phyloP scores from a whole-genome alignment of 2,113 vertebrate genomes.

The Emydura subglobosa region DNA sequence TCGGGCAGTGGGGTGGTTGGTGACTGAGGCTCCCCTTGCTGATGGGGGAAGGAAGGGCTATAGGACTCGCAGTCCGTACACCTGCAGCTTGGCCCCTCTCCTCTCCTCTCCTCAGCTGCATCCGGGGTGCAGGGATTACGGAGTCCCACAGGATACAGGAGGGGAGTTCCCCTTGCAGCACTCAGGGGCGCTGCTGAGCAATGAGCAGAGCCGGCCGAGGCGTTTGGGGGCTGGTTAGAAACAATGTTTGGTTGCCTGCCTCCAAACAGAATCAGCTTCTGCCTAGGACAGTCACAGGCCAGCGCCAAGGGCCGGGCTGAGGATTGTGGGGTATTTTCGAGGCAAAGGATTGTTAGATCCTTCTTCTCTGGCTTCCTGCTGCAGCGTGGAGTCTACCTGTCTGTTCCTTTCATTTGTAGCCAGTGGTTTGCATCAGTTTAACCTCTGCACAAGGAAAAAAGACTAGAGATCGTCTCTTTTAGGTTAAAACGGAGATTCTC shows the following conservation, averaged over 20 bases:
- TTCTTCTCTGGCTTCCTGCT: neutral
- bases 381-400: neutral
- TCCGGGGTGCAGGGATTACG: neutral
- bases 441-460: neutral
- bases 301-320: neutral
- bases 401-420: neutral
- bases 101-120: neutral
- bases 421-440: neutral
- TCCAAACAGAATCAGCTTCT: neutral
- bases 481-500: neutral
- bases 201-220: neutral
- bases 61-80: neutral
- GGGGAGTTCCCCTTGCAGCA: accelerated
- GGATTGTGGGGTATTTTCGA: neutral
- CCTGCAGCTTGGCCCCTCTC: neutral
- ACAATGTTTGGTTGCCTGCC: neutral
- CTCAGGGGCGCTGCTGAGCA: neutral
- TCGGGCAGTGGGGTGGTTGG: neutral
- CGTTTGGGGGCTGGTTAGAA: neutral
- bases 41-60: neutral
- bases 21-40: neutral
- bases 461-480: neutral
- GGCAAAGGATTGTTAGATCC: neutral
- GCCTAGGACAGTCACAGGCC: neutral
- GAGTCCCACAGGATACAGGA: neutral